Conservation (phyloP, 1,140 invertebrate genomes). For the Diachasmimorpha longicaudata region DNA sequence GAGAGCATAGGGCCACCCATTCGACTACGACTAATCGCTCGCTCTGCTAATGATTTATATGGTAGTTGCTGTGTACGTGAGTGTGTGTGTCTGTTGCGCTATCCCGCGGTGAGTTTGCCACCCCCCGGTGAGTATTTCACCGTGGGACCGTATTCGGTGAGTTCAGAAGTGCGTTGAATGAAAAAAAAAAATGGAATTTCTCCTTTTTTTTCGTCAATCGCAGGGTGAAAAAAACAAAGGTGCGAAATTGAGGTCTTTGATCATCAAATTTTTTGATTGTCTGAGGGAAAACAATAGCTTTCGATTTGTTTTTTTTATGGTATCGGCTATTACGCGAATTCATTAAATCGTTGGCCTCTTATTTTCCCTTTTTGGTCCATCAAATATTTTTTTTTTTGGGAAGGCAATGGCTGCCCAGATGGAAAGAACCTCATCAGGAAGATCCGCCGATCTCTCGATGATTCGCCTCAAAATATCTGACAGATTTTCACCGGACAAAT, state of each 20-base stretch:
- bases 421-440: no score
- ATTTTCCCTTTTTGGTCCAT: no score
- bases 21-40: constrained; percentile 54
- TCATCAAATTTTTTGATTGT: neutral
- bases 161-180: neutral
- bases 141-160: neutral
- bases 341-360: neutral
- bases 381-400: no score
- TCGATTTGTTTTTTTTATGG: neutral
- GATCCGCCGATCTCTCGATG: no score
- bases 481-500: no score
- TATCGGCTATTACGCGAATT: neutral
- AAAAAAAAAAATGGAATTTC: neutral
- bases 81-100: neutral
- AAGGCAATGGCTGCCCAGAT: no score
- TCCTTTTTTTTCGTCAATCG: neutral
- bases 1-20: constrained; percentile 39
- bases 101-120: constrained; percentile 11
- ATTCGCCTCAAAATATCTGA: no score
- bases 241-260: neutral
- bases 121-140: constrained; percentile 9
- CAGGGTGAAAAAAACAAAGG: neutral
- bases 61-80: constrained; percentile 21
- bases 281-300: neutral
- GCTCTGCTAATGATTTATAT: constrained; percentile 60